Percentiles rank a stretch among this genome's conserved stretches.
Evolutionary conservation across 2,888 invertebrate species (phyloP).

Genomic region (Gymnoscelis rufifasciata): DNA sequence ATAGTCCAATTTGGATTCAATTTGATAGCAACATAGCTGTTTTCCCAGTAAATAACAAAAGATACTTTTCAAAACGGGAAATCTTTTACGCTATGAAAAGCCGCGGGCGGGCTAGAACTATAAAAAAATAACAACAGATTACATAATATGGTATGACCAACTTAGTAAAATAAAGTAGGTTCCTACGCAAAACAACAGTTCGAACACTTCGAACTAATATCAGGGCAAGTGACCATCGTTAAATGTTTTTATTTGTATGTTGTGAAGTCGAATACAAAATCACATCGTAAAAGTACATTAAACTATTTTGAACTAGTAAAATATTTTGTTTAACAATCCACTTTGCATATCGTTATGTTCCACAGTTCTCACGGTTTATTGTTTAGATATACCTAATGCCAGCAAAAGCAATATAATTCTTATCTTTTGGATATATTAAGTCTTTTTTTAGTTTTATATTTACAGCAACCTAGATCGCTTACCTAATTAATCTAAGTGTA

Average conservation of each 20-base stretch:
- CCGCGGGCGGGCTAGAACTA: no score
- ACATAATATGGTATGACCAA: no score
- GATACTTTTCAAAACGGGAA: no score
- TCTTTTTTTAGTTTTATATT: no score
- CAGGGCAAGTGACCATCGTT: slow-evolving; percentile 17
- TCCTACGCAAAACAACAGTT: slow-evolving; percentile 4
- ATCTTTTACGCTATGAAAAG: no score
- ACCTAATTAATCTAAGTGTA: no score
- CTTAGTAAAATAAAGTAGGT: no score
- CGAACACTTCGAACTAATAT: slow-evolving; percentile 20
- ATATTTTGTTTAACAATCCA: slow-evolving; percentile 38
- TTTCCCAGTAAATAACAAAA: no score
- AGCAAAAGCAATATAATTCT: slow-evolving; percentile 11
- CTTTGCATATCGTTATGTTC: slow-evolving; percentile 43
- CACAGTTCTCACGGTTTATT: slow-evolving; percentile 42
- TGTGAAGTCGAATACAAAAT: slow-evolving; percentile 33
- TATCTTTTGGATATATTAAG: slow-evolving; percentile 18
- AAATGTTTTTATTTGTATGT: slow-evolving; percentile 17
- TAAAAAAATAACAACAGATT: no score
- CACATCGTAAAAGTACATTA: slow-evolving; percentile 33
- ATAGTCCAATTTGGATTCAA: no score
- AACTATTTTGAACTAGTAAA: slow-evolving; percentile 32
- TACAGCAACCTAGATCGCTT: no score
- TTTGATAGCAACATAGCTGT: no score
- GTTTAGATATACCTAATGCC: slow-evolving; percentile 19